Conservation (phyloP, 2,888 invertebrate species). For the Lasioglossum morio region DNA sequence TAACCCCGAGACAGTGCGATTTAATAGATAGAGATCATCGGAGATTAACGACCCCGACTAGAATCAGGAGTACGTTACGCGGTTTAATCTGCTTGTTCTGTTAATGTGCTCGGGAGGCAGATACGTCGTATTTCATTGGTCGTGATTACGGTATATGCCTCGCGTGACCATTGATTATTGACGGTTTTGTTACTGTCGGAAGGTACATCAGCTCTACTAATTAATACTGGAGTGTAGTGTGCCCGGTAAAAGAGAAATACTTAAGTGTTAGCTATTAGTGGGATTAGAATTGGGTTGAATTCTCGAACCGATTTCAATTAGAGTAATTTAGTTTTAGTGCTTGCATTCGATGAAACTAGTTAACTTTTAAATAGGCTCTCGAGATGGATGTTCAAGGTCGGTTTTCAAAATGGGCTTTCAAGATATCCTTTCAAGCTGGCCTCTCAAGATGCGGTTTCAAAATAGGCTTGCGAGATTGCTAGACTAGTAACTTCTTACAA, state of each 20-base stretch:
- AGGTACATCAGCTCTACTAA: background rate
- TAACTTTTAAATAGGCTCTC: background rate
- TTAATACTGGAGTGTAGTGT: background rate
- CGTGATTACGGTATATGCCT: background rate
- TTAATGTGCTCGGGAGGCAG: background rate
- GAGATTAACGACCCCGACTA: background rate
- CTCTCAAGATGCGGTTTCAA: background rate
- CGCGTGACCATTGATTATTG: conserved; percentile 1
- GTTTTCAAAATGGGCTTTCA: background rate
- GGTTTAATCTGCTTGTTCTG: conserved; percentile 4
- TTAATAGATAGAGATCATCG: conserved; percentile 4
- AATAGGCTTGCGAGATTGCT: background rate
- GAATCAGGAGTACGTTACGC: conserved; percentile 4
- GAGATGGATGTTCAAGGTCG: background rate
- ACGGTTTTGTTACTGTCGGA: background rate
- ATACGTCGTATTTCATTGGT: conserved; percentile 4
- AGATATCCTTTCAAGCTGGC: too few relatives aligned
- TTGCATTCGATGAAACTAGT: background rate
- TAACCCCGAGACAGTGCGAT: background rate
- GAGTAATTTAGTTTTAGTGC: background rate
- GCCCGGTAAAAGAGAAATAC: background rate
- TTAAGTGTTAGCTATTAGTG: background rate
- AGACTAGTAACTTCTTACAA: too few relatives aligned
- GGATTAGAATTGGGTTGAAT: background rate
- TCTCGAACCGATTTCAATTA: background rate